Evolutionary conservation across 2,113 vertebrate genomes (phyloP).

Genomic region (Steatornis caripensis): DNA sequence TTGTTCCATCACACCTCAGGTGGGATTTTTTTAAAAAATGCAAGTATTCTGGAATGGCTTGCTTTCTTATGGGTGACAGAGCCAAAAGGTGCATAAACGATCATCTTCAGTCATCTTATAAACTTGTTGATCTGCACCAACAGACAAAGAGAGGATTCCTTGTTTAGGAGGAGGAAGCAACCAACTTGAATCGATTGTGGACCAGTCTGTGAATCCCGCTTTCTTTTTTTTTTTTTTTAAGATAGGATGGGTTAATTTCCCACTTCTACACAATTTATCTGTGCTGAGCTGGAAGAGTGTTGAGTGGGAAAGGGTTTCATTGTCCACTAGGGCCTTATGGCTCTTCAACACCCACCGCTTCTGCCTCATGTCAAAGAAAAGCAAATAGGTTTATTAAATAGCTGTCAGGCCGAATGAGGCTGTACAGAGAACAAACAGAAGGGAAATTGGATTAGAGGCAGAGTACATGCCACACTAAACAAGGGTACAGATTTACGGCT

Average conservation of each 20-base stretch:
- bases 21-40: neutral
- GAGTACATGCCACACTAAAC: conserved; percentile 78
- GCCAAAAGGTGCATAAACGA: neutral
- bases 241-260: conserved; percentile 75
- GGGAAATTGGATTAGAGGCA: conserved; percentile 78
- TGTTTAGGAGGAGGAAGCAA: neutral
- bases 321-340: conserved; percentile 74
- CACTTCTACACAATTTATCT: conserved; percentile 80
- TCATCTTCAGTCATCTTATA: neutral
- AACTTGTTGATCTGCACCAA: neutral
- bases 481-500: conserved; percentile 76
- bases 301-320: conserved; percentile 82
- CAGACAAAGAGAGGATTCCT: conserved; percentile 42
- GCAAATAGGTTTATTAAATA: conserved; percentile 85
- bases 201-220: neutral
- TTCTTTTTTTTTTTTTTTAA: neutral
- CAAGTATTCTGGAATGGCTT: neutral
- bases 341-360: conserved; percentile 83
- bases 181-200: fast-evolving
- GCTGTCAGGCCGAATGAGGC: conserved; percentile 80
- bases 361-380: conserved; percentile 84
- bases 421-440: conserved; percentile 72
- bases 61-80: neutral
- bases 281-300: conserved; percentile 74
- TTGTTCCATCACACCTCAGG: neutral